phyloP scores from a whole-genome alignment of 2,797 vertebrate species.

The Gallirallus australis region DNA sequence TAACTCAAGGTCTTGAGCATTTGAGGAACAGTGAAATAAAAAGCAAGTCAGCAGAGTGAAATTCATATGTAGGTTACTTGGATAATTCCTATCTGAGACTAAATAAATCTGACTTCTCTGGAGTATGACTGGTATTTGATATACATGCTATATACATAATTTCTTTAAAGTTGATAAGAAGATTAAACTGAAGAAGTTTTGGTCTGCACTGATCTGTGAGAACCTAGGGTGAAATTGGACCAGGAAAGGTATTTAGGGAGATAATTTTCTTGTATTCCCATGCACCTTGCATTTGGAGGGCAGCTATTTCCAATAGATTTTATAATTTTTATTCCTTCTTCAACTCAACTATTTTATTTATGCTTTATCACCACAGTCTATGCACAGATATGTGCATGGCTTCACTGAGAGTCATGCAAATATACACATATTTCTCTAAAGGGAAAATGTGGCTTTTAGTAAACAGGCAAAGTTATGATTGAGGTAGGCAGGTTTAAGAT shows the following conservation, averaged over 20 bases:
- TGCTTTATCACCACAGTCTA: not conserved
- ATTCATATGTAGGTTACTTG: not conserved
- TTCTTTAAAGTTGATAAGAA: not conserved
- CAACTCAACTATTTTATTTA: conserved; percentile 27
- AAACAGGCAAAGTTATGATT: not conserved
- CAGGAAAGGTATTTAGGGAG: not conserved
- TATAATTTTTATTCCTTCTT: conserved; percentile 5
- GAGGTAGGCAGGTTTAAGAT: conserved; percentile 5
- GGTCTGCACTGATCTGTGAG: not conserved
- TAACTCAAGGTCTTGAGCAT: not conserved
- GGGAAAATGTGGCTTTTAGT: not conserved
- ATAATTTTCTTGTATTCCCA: not conserved
- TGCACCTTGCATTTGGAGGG: not conserved
- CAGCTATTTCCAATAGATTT: not conserved
- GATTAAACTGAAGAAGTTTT: not conserved
- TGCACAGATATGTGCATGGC: not conserved
- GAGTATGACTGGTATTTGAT: not conserved
- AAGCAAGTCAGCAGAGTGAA: not conserved
- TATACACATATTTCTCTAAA: not conserved
- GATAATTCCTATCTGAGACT: not conserved
- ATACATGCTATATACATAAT: not conserved
- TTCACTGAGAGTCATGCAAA: not conserved
- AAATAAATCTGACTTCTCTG: not conserved
- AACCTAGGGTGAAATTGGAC: not conserved
- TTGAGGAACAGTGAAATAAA: not conserved